phyloP scores from a whole-genome alignment of 2,113 vertebrate species.

The Odobenus rosmarus region DNA sequence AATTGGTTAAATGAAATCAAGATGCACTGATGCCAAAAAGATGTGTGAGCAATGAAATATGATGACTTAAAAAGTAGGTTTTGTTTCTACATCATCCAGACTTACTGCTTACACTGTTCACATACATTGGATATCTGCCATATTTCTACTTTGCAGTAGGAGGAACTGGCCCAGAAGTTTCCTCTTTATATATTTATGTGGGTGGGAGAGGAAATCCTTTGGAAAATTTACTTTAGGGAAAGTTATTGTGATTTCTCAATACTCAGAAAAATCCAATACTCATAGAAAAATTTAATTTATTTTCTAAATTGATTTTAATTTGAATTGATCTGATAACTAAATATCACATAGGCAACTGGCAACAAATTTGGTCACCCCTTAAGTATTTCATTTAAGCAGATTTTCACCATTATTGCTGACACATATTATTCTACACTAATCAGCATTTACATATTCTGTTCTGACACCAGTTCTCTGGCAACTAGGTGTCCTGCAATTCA shows the following conservation, averaged over 20 bases:
- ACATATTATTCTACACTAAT: neutral
- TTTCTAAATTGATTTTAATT: neutral
- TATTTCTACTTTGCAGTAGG: slow-evolving; percentile 55
- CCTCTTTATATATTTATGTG: slow-evolving; percentile 56
- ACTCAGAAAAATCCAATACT: neutral
- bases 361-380: neutral
- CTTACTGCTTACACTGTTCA: slow-evolving; percentile 40
- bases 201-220: slow-evolving; percentile 52
- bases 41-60: slow-evolving; percentile 63
- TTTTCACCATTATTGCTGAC: neutral
- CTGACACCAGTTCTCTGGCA: neutral
- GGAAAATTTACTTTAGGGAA: slow-evolving; percentile 48
- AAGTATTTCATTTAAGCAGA: neutral
- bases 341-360: neutral
- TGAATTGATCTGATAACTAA: neutral
- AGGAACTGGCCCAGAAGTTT: slow-evolving; percentile 52
- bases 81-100: slow-evolving; percentile 21
- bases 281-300: neutral
- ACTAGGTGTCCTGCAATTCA: neutral
- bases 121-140: slow-evolving; percentile 41
- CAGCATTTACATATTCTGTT: neutral
- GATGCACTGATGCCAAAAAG: slow-evolving; percentile 52
- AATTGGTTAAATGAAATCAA: slow-evolving; percentile 61
- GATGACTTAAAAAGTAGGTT: slow-evolving; percentile 54
- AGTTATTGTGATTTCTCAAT: slow-evolving; percentile 51